Evolutionary conservation across 2,113 vertebrate genomes (phyloP).

Genomic region (Pachyramphus minor): DNA sequence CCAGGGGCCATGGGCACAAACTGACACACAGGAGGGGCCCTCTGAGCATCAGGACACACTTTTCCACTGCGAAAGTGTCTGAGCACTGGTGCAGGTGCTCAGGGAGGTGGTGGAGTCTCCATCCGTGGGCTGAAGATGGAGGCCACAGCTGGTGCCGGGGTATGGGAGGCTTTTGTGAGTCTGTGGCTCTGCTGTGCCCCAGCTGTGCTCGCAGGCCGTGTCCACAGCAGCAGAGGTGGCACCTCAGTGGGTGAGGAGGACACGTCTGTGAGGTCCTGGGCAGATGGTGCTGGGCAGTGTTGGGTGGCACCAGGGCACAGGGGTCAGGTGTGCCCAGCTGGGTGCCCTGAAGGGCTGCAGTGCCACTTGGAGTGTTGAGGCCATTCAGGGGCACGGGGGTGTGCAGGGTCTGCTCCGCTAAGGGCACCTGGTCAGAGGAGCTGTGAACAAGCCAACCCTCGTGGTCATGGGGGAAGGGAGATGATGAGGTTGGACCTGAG

Average conservation of each 20-base stretch:
- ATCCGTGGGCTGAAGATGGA: too few relatives aligned
- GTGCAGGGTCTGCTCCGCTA: neutral
- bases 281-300: too few relatives aligned
- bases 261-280: too few relatives aligned
- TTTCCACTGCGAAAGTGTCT: neutral
- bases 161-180: too few relatives aligned
- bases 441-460: too few relatives aligned
- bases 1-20: neutral
- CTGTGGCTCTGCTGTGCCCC: too few relatives aligned
- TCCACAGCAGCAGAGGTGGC: too few relatives aligned
- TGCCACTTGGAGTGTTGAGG: neutral
- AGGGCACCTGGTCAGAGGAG: neutral
- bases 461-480: neutral
- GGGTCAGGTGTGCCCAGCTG: rapidly evolving
- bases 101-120: neutral
- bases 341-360: neutral
- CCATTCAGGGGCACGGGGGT: rapidly evolving
- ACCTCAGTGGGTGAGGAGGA: too few relatives aligned
- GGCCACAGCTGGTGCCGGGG: too few relatives aligned
- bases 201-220: too few relatives aligned
- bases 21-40: neutral
- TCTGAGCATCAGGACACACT: neutral
- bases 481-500: neutral
- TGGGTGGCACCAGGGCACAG: too few relatives aligned
- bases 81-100: neutral